Evolutionary conservation across 2,113 vertebrate genomes (phyloP).

Genomic region (Pomatostomus ruficeps): DNA sequence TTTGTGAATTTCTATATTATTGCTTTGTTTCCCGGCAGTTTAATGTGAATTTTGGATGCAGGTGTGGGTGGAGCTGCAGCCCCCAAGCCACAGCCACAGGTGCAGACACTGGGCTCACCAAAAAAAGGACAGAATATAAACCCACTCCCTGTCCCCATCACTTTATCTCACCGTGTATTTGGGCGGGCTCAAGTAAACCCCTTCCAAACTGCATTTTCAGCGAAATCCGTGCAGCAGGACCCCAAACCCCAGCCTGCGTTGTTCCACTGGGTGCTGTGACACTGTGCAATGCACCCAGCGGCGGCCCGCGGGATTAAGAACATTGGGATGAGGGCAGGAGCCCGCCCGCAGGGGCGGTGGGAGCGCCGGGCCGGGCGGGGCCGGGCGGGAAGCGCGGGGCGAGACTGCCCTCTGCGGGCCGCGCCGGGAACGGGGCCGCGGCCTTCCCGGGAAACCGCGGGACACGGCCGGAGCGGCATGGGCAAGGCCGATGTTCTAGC

Average conservation of each 20-base stretch:
- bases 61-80: background rate
- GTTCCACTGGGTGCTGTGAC: fast-evolving
- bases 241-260: too few species aligned
- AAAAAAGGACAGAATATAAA: background rate
- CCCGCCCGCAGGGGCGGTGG: fast-evolving
- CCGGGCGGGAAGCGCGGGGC: background rate
- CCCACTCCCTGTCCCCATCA: background rate
- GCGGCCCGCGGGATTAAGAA: fast-evolving
- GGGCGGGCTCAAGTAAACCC: background rate
- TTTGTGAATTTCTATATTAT: background rate
- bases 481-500: fast-evolving
- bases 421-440: background rate
- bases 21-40: background rate
- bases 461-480: too few species aligned
- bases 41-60: background rate
- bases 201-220: background rate
- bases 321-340: fast-evolving
- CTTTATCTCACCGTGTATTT: background rate
- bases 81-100: fast-evolving
- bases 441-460: background rate
- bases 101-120: fast-evolving
- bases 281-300: too few species aligned
- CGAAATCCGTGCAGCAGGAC: background rate
- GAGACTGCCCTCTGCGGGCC: constrained; percentile 20
- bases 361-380: background rate